Evolutionary conservation across 2,113 vertebrate species (phyloP).

Genomic region (Pangasianodon gigas): DNA sequence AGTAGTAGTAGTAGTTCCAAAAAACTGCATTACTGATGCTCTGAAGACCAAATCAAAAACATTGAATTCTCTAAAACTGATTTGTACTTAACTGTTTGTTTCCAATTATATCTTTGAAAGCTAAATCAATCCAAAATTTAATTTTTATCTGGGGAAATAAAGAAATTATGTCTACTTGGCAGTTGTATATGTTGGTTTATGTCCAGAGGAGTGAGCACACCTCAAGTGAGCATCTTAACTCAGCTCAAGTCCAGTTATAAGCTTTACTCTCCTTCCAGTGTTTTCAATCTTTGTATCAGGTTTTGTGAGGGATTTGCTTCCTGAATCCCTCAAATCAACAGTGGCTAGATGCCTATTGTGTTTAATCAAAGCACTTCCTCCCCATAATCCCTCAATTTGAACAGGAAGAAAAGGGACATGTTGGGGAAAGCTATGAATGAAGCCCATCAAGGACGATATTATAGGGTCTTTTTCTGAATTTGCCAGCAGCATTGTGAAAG

Average conservation of each 20-base stretch:
- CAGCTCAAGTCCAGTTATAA: background rate
- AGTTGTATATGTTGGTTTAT: slow-evolving; percentile 15
- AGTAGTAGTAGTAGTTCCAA: slow-evolving; percentile 14
- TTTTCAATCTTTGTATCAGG: slow-evolving; percentile 65
- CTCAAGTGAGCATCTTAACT: slow-evolving; percentile 35
- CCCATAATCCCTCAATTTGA: slow-evolving; percentile 76
- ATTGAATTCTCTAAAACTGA: slow-evolving; percentile 25
- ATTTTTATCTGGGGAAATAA: slow-evolving; percentile 38
- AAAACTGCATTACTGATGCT: slow-evolving; percentile 13
- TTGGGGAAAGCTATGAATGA: slow-evolving; percentile 70
- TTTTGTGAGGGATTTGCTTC: slow-evolving; percentile 74
- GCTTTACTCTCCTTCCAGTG: background rate
- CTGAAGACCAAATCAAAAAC: slow-evolving; percentile 40
- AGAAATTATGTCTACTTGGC: slow-evolving; percentile 32
- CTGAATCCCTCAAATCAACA: slow-evolving; percentile 77
- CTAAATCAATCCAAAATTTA: slow-evolving; percentile 35
- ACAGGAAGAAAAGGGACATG: slow-evolving; percentile 74
- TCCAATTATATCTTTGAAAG: slow-evolving; percentile 33
- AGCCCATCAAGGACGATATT: slow-evolving; percentile 71
- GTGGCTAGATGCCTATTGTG: slow-evolving; percentile 78
- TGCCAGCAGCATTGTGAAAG: slow-evolving; percentile 54
- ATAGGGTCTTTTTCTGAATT: slow-evolving; percentile 71
- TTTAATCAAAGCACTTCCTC: slow-evolving; percentile 78
- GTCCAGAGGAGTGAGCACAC: slow-evolving; percentile 1
- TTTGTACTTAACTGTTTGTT: slow-evolving; percentile 10